Evolutionary conservation across 2,888 invertebrate genomes (phyloP), one percentile per base, ranked within the genome.

Genomic region (Dynastes hyllus): DNA sequence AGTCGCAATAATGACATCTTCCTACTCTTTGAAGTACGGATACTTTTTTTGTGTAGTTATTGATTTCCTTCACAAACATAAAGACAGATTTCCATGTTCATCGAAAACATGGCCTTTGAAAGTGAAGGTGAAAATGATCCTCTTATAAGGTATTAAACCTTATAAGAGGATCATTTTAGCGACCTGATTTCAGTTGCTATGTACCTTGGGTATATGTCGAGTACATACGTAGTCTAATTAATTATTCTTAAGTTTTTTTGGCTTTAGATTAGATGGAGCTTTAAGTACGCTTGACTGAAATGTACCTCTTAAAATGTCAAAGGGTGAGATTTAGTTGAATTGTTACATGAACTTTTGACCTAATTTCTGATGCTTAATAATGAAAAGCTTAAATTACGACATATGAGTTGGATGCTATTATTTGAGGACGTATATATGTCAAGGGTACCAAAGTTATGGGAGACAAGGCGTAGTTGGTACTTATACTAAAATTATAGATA

Each of bases 291-390:
- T 55, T 16, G 13, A 2, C 55, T n/a, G 5, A 32, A 29, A 11
- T 63, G 0, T 63, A 32, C 27, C 27, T 63, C 11, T 13, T 13
- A 32, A 63, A 29, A 32, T 9, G 1, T 29, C 11, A 63, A 29
- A 9, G 27, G 11, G 4, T 63, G 63, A 63, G 16, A 22, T 55
- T 53, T 55, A 63, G 13, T 32, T 29, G 5, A 63, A 13, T 32
- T 11, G 63, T 9, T 63, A 3, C 29, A 63, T 32, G 29, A 63
- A 63, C 29, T 63, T 27, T 27, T 63, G 63, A 63, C 63, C 63
- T 32, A 63, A 32, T 63, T 63, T 32, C 63, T 13, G 32, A 61
- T 22, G 29, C 22, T 27, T 29, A 22, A 27, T 27, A 16, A 11
- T 8, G 27, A 61, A 11, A 0, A 63, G 32, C 29, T 32, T 63